Base-by-base conservation (phyloP, 2,888 invertebrate species). In the Epinotia ramella region DNA sequence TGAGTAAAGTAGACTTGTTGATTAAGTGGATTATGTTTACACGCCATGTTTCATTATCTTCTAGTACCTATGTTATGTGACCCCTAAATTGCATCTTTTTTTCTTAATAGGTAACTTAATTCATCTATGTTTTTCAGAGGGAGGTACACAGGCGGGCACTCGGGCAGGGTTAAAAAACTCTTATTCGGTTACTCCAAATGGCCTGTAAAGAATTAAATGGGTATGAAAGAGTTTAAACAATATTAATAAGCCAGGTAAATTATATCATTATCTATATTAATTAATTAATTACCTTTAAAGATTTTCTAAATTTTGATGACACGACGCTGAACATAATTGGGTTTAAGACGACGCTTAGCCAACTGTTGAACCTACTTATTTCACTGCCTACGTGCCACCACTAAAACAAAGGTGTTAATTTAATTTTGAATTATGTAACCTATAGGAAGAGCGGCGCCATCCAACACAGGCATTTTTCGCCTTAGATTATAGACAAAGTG, bases 201-300 rank as follows among this genome's bases (percentile, higher is more conserved):
- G 18, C 49, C 70, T 70, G 62, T 62, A 70, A 70, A 5, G 1
- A 49, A 49, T 49, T 46, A 46, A 49, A 16, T 5, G 16, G 49
- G 49, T 49, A 49, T 49, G 49, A 49, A 49, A 49, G 13, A 49
- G 16, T 49, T 46, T 12, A 46, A 13, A 46, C 46, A 46, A 46
- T 46, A 12, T 3, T 46, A 46, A 46, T 46, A 3, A 46, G 13
- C 3, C 12, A 46, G 13, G 46, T 13, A 46, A 3, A 46, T 40
- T 40, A 40, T 40, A 33, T 7, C 40, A 40, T 40, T 40, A 40
- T 40, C 40, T 44, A 44, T 5, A n/a, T 74, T 68, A 78, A n/a
- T 74, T 68, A 78, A n/a, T 74, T 68, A 78, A n/a, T 74, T 68
- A 78, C 72, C 73, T 73, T 78, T 3, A 63, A 46, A n/a, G 77